Evolutionary conservation across 2,888 invertebrate species (phyloP), one percentile per base, ranked within the genome.

Genomic region (Diploptera punctata): DNA sequence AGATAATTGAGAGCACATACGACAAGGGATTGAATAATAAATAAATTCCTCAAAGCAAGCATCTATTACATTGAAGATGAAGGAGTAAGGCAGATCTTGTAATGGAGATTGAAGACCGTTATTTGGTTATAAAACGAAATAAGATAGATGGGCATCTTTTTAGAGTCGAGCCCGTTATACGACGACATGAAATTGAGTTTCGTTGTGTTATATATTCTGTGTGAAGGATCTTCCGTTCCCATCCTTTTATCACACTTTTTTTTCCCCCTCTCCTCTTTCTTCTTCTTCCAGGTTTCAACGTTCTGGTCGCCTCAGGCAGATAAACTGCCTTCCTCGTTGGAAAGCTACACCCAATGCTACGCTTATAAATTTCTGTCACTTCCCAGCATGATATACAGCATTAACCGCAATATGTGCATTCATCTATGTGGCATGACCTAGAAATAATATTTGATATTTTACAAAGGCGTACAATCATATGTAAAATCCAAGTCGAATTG

Each of bases 121-220:
- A 54, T 54, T 21, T 16, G 24, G 57, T 57, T 57, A 29, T 29
- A 57, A n/a, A 57, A n/a, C 57, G 57, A 57, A 57, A 57, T 57
- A 57, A 57, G 57, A 57, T 57, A 57, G 31, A 57, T 57, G 57
- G 57, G 57, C 57, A 57, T 57, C 57, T 57, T 57, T n/a, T 57
- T 29, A 57, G 26, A 57, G 57, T 29, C 13, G 29, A 57, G 57
- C 31, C n/a, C 57, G 16, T 57, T 57, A 16, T 29, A 13, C 29
- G 29, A 57, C 29, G 57, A 57, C 57, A 31, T 16, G 57, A 57
- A 57, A 57, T 57, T 57, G 57, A 57, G 57, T 57, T 57, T 57
- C n/a, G 57, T 29, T n/a, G 21, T 24, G 57, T 31, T 57, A 57
- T 29, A 29, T 31, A 57, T 57, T 31, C 57, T 29, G 16, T 29